phyloP scores from a whole-genome alignment of 1,140 invertebrate genomes.

The Lepidostoma basale region DNA sequence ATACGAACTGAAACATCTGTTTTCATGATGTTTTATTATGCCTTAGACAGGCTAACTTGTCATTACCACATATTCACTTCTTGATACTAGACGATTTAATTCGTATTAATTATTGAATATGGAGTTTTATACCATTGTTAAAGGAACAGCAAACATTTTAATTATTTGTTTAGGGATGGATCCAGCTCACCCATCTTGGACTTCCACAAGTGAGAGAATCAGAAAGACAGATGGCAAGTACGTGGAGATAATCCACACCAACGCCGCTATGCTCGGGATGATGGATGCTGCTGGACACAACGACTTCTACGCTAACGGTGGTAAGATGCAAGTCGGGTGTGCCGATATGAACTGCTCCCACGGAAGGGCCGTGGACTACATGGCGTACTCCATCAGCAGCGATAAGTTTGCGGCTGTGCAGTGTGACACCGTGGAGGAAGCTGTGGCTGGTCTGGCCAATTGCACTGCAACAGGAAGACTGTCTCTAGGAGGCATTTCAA shows the following conservation, averaged over 20 bases:
- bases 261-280: slow-evolving; percentile 63
- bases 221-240: slow-evolving; percentile 60
- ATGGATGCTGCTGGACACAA: slow-evolving; percentile 60
- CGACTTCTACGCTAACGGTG: slow-evolving; percentile 69
- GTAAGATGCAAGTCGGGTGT: slow-evolving; percentile 66
- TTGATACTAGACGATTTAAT: no score
- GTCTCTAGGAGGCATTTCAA: slow-evolving; percentile 22
- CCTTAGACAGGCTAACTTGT: no score
- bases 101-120: no score
- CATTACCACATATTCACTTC: no score
- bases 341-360: slow-evolving; percentile 46
- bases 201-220: background rate
- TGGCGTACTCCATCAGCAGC: slow-evolving; percentile 46
- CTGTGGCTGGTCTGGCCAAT: background rate
- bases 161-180: slow-evolving; percentile 4
- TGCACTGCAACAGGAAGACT: slow-evolving; percentile 2
- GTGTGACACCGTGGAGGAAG: slow-evolving; percentile 1
- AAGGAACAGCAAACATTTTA: slow-evolving; percentile 1
- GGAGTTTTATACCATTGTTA: no score
- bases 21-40: no score
- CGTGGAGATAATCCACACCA: slow-evolving; percentile 71
- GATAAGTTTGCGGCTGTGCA: slow-evolving; percentile 4
- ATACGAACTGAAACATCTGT: no score
- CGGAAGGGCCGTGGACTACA: slow-evolving; percentile 48
- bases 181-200: slow-evolving; percentile 3